Percentiles rank a stretch among this genome's conserved stretches.
phyloP scores from a whole-genome alignment of 2,797 vertebrate species.

The Sebastes diaconus region DNA sequence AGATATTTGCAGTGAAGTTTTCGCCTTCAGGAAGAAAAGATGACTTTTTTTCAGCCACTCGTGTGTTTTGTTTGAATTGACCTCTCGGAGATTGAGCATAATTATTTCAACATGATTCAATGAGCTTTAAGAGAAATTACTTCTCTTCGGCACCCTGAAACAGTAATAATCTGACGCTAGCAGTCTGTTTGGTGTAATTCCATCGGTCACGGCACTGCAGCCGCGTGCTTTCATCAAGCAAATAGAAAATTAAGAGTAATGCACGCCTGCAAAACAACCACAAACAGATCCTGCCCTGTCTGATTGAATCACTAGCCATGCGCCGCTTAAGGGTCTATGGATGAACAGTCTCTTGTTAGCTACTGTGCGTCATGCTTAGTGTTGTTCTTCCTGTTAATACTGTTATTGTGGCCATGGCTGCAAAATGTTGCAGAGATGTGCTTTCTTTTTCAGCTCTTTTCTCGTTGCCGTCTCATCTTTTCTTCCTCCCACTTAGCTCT shows the following conservation, averaged over 20 bases:
- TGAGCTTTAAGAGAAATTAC: conserved; percentile 62
- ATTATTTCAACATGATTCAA: conserved; percentile 67
- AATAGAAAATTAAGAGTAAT: conserved; percentile 70
- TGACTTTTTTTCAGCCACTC: conserved; percentile 41
- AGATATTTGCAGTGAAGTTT: conserved; percentile 49
- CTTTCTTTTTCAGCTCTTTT: conserved; percentile 61
- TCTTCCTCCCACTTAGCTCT: background rate
- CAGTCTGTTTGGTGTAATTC: conserved; percentile 61
- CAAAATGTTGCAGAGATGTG: conserved; percentile 56
- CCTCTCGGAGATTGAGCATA: conserved; percentile 61
- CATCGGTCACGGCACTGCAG: conserved; percentile 52
- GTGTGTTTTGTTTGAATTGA: conserved; percentile 53
- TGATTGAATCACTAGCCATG: conserved; percentile 56
- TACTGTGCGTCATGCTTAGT: conserved; percentile 17
- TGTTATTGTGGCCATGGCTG: conserved; percentile 34
- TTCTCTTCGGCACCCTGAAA: conserved; percentile 54
- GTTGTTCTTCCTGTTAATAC: conserved; percentile 47
- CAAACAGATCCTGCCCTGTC: conserved; percentile 43
- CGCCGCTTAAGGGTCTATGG: conserved; percentile 37
- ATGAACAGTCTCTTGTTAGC: conserved; percentile 56
- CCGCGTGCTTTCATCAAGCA: conserved; percentile 62
- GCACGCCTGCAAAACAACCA: conserved; percentile 52
- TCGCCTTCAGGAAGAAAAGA: conserved; percentile 39
- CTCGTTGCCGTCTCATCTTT: conserved; percentile 15
- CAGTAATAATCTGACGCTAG: conserved; percentile 43